phyloP scores from a whole-genome alignment of 2,888 invertebrate genomes.

The Lycocerus yunnanus region DNA sequence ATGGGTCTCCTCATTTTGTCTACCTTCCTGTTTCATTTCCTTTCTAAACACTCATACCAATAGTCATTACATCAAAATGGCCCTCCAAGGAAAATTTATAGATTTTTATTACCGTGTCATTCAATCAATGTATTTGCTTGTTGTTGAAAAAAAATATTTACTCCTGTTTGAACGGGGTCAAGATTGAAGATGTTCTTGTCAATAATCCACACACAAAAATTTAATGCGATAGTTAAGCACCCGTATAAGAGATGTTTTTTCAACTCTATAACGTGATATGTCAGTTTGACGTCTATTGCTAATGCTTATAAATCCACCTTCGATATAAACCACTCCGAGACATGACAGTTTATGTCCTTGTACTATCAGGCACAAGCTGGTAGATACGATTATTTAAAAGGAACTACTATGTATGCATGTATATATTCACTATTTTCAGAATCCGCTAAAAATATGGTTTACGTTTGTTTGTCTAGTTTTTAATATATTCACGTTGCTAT shows the following conservation, averaged over 20 bases:
- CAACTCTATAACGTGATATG: conserved; percentile 19
- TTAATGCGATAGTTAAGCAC: conserved; percentile 6
- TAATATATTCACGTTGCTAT: neutral
- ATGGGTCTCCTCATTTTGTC: neutral
- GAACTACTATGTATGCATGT: neutral
- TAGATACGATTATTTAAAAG: conserved; percentile 3
- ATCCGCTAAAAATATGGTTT: neutral
- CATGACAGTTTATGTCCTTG: conserved; percentile 20
- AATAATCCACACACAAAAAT: neutral
- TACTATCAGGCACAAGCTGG: conserved; percentile 5
- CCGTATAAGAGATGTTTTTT: conserved; percentile 4
- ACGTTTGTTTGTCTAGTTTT: neutral
- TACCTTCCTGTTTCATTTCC: neutral
- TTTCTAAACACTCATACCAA: neutral
- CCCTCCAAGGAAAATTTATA: neutral
- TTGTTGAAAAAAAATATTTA: neutral
- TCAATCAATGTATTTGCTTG: neutral
- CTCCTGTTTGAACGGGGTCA: neutral
- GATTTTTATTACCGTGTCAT: neutral
- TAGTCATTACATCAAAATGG: neutral
- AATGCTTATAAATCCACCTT: conserved; percentile 27
- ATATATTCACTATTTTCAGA: neutral
- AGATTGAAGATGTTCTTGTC: neutral
- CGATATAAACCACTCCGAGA: conserved; percentile 15
- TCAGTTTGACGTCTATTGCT: conserved; percentile 22